phyloP scores from a whole-genome alignment of 2,888 invertebrate species.

The Acronicta aceris region DNA sequence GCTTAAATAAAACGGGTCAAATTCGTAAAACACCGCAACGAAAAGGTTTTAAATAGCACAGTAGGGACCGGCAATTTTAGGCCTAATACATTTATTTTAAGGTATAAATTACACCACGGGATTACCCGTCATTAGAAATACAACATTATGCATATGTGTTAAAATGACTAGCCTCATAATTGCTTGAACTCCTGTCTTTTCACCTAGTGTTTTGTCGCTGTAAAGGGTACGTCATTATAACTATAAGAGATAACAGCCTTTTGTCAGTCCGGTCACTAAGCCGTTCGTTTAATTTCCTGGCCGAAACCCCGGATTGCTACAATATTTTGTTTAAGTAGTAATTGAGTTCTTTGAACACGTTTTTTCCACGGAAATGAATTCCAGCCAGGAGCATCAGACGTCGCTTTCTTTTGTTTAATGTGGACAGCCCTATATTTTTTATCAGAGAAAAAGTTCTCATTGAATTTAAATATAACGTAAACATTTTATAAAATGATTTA shows the following conservation, averaged over 20 bases:
- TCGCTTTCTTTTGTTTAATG: conserved; percentile 65
- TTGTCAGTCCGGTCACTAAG: conserved; percentile 78
- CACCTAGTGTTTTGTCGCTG: conserved; percentile 71
- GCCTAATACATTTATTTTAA: conserved; percentile 71
- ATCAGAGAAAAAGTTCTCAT: conserved; percentile 45
- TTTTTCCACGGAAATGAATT: conserved; percentile 85
- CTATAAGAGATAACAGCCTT: conserved; percentile 82
- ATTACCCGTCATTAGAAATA: conserved; percentile 72
- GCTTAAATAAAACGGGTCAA: conserved; percentile 88
- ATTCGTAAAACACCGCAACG: conserved; percentile 80
- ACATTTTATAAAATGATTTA: conserved; percentile 41
- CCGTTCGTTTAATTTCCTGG: conserved; percentile 87
- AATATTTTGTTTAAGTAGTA: conserved; percentile 86
- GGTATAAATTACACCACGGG: conserved; percentile 71
- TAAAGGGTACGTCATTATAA: conserved; percentile 78
- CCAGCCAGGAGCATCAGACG: conserved; percentile 63
- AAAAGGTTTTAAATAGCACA: conserved; percentile 79
- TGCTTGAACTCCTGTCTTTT: conserved; percentile 76
- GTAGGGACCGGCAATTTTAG: conserved; percentile 66
- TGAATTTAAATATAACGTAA: conserved; percentile 53
- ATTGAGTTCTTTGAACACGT: conserved; percentile 84
- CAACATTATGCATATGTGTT: conserved; percentile 71
- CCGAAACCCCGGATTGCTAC: conserved; percentile 78
- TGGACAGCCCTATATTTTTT: conserved; percentile 55
- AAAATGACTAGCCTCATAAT: conserved; percentile 77